A percentile compares a stretch with the other conserved stretches of the same genome.
Conservation (phyloP, 2,797 vertebrate species). For the Microhierax caerulescens region DNA sequence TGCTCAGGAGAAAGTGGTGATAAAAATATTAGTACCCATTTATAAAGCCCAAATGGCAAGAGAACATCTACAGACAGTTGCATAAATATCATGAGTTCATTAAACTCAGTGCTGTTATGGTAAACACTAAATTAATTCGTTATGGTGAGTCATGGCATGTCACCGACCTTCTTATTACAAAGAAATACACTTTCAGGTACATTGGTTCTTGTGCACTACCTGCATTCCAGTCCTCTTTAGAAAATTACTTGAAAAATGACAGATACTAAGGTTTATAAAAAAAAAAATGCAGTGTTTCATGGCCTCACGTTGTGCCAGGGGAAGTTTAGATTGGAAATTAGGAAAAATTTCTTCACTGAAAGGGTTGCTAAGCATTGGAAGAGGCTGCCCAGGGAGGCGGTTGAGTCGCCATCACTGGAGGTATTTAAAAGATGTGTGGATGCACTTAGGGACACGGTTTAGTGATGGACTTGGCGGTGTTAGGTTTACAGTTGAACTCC, state of each 20-base stretch:
- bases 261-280: neutral
- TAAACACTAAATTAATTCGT: slow-evolving; percentile 69
- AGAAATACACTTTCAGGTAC: slow-evolving; percentile 1
- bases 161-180: slow-evolving; percentile 42
- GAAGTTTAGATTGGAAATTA: no score
- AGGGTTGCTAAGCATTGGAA: no score
- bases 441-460: no score
- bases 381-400: no score
- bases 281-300: neutral
- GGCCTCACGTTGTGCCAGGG: neutral
- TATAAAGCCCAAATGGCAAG: slow-evolving; percentile 35
- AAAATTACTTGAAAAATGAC: slow-evolving; percentile 6
- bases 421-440: no score
- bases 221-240: neutral
- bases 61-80: slow-evolving; percentile 7
- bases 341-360: no score
- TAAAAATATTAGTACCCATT: slow-evolving; percentile 2
- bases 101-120: slow-evolving; percentile 57
- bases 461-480: no score
- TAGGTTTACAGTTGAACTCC: no score
- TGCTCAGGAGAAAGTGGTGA: neutral
- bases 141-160: slow-evolving; percentile 2
- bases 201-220: neutral
- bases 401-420: no score
- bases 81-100: slow-evolving; percentile 62